Evolutionary conservation across 2,113 vertebrate species (phyloP), one percentile per base, ranked within the genome.

Genomic region (Platycercus adscitus): DNA sequence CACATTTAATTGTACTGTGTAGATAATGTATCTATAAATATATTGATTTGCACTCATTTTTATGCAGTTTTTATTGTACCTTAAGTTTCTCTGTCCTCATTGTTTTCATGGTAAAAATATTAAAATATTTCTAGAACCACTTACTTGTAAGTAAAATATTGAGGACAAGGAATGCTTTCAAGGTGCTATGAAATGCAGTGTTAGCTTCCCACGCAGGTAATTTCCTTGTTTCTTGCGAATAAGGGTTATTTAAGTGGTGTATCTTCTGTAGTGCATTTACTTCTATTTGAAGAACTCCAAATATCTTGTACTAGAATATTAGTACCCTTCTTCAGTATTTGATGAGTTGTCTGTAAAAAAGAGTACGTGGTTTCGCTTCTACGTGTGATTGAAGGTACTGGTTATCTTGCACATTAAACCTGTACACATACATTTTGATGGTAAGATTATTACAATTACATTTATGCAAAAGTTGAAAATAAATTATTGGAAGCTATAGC

Each of bases 21-120:
- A 82, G n/a, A 53, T 70, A 80, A 31, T 49, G 15, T 87, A 15
- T 55, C 24, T 19, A 15, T 73, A 81, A 66, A 66, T 55, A 60
- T 52, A 41, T 70, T 82, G 81, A 82, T 92, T 97, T 97, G 95
- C 96, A 96, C 93, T 95, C 87, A 12, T n/a, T 82, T 84, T 86
- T 85, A 1, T 56, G 33, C 33, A 41, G 80, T 19, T 94, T 85
- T 94, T 85, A 31, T 70, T 83, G 21, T 86, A 55, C 50, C 26
- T 87, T 44, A 53, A 53, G 18, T 86, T 83, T 37, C 4, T 58
- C 18, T 60, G 21, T 86, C 25, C 26, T 91, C 24, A 10, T 61
- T 33, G 21, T 82, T 90, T 73, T 87, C 6, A 15, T 65, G 12
- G 11, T 64, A 24, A 88, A 91, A 80, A 37, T 53, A 39, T 35